phyloP scores from a whole-genome alignment of 2,888 invertebrate genomes.

The Bibio marci region DNA sequence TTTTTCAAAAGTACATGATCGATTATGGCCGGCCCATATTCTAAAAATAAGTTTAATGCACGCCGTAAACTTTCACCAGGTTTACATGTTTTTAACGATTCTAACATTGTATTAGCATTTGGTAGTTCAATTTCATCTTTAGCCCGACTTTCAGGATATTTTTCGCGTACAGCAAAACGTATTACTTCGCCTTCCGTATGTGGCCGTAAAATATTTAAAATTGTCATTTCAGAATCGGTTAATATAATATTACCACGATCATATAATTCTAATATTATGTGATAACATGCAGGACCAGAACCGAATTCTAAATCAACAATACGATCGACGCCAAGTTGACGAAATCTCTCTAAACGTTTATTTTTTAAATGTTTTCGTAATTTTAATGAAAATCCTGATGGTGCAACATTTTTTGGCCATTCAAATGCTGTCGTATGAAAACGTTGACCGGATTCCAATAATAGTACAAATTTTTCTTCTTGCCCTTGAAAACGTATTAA shows the following conservation, averaged over 20 bases:
- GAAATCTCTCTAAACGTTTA: constrained; percentile 72
- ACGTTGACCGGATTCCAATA: constrained; percentile 87
- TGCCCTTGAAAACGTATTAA: constrained; percentile 70
- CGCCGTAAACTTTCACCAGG: constrained; percentile 64
- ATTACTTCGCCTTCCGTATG: constrained; percentile 82
- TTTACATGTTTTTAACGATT: constrained; percentile 44
- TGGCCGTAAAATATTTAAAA: constrained; percentile 82
- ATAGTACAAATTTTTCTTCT: constrained; percentile 71
- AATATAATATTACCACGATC: constrained; percentile 92
- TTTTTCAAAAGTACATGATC: constrained; percentile 70
- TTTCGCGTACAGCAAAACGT: constrained; percentile 80
- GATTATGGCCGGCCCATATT: constrained; percentile 80
- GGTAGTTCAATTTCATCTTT: constrained; percentile 41
- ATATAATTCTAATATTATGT: constrained; percentile 87
- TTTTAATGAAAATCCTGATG: constrained; percentile 97
- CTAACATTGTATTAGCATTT: constrained; percentile 34
- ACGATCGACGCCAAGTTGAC: constrained; percentile 83
- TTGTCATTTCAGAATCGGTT: constrained; percentile 77
- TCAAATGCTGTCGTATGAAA: constrained; percentile 92
- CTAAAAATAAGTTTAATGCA: constrained; percentile 62
- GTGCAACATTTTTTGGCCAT: constrained; percentile 94
- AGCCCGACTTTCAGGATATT: constrained; percentile 67
- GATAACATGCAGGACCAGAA: constrained; percentile 80
- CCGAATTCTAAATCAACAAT: constrained; percentile 94
- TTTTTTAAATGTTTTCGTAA: constrained; percentile 92